Evolutionary conservation across 2,113 vertebrate species (phyloP).

Genomic region (Ardeotis arabs): DNA sequence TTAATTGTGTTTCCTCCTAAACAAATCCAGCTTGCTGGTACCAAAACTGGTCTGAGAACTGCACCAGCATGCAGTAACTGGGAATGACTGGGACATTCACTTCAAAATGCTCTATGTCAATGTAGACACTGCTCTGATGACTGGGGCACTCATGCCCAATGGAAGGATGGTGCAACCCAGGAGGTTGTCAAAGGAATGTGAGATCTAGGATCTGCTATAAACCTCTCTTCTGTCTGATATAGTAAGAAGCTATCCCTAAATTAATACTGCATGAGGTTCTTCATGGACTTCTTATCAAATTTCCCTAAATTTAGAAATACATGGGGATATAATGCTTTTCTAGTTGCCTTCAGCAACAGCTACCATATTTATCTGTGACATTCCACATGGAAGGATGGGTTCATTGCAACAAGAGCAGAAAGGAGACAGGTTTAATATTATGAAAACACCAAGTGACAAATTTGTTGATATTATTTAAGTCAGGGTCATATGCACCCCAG

Average conservation of each 20-base stretch:
- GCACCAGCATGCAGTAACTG: neutral
- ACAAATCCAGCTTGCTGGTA: neutral
- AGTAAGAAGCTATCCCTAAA: neutral
- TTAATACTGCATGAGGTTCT: neutral
- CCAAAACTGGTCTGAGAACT: conserved; percentile 17
- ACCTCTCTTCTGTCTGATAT: neutral
- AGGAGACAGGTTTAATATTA: neutral
- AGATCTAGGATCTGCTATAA: neutral
- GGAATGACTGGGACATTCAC: neutral
- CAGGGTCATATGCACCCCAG: neutral
- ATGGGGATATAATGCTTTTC: neutral
- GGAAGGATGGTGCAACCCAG: neutral
- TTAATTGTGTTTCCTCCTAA: neutral
- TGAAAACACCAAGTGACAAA: neutral
- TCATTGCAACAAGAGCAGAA: neutral
- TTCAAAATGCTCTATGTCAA: neutral
- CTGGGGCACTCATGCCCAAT: neutral
- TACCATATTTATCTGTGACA: neutral
- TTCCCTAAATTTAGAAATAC: neutral
- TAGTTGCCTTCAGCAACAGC: neutral
- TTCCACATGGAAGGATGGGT: neutral
- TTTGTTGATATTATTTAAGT: neutral
- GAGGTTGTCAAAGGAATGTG: neutral
- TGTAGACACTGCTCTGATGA: neutral
- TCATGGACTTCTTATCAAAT: neutral